A percentile compares a stretch with the other conserved stretches of the same genome.
These are phyloP conservation scores for Chloromyia formosa DNA, from an alignment of 2,888 invertebrate genomes.

Conservation along the genomic window DNA sequence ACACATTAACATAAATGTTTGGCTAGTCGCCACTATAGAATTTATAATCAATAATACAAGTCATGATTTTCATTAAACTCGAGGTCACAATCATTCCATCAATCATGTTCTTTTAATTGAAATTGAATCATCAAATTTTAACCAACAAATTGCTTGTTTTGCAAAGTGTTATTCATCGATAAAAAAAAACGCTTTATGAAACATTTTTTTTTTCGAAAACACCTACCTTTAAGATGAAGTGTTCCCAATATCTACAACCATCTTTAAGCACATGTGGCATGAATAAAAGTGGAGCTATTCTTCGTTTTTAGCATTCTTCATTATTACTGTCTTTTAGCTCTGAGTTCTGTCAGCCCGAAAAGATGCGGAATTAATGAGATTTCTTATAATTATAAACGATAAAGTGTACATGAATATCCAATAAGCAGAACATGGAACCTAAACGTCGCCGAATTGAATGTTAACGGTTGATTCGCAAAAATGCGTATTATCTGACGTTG, in stretches of 20 bases:
- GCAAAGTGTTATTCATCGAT: too few species aligned
- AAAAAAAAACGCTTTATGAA: too few species aligned
- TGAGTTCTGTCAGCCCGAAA: too few species aligned
- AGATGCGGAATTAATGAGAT: background rate
- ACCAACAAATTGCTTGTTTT: background rate
- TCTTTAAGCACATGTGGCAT: background rate
- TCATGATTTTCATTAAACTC: constrained; percentile 18
- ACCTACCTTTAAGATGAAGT: too few species aligned
- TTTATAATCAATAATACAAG: background rate
- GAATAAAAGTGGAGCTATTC: background rate
- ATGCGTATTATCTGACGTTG: background rate
- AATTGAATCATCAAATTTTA: background rate
- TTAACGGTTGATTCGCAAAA: constrained; percentile 47
- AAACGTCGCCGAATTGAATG: background rate
- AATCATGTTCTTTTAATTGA: constrained; percentile 9
- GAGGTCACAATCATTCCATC: constrained; percentile 19
- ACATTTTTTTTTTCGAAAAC: too few species aligned
- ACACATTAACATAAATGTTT: too few species aligned
- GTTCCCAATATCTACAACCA: background rate
- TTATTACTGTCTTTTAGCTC: too few species aligned
- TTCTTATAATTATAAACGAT: constrained; percentile 35
- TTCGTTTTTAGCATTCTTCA: too few species aligned
- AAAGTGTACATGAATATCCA: constrained; percentile 41
- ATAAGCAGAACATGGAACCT: background rate
- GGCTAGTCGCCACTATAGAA: too few species aligned